A percentile compares a stretch with the other conserved stretches of the same genome.
Conservation (phyloP, 2,113 vertebrate genomes). For the Synchiropus splendidus region DNA sequence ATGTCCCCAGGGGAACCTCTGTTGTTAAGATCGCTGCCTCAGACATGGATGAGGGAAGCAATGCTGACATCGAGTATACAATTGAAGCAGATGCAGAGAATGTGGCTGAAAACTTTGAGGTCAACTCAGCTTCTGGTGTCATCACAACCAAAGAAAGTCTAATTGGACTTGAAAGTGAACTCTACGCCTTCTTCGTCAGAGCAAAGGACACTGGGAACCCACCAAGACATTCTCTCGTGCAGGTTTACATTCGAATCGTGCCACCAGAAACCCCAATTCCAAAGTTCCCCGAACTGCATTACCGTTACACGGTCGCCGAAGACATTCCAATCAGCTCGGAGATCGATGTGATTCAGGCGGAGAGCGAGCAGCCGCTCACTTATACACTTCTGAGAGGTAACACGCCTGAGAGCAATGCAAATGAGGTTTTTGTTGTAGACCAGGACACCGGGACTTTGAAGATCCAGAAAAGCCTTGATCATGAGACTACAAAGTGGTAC, state of each 20-base stretch:
- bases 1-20: slow-evolving; percentile 75
- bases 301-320: slow-evolving; percentile 81
- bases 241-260: slow-evolving; percentile 82
- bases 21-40: slow-evolving; percentile 83
- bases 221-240: slow-evolving; percentile 75
- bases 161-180: slow-evolving; percentile 87
- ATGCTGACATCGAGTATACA: slow-evolving; percentile 82
- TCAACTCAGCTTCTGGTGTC: slow-evolving; percentile 75
- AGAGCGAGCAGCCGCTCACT: slow-evolving; percentile 66
- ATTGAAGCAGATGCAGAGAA: slow-evolving; percentile 84
- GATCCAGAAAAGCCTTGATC: slow-evolving; percentile 85
- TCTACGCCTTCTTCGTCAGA: slow-evolving; percentile 83
- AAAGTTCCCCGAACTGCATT: slow-evolving; percentile 84
- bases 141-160: slow-evolving; percentile 92
- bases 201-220: slow-evolving; percentile 85
- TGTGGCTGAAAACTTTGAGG: slow-evolving; percentile 88
- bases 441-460: slow-evolving; percentile 79
- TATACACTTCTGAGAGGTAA: slow-evolving; percentile 82
- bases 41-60: slow-evolving; percentile 91
- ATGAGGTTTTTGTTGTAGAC: slow-evolving; percentile 86
- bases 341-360: slow-evolving; percentile 80
- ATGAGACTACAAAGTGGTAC: slow-evolving; percentile 92
- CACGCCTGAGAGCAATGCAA: slow-evolving; percentile 84
- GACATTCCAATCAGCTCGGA: slow-evolving; percentile 82
- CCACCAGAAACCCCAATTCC: slow-evolving; percentile 76